Evolutionary conservation across 2,888 invertebrate species (phyloP).

Genomic region (Sturmia bella): DNA sequence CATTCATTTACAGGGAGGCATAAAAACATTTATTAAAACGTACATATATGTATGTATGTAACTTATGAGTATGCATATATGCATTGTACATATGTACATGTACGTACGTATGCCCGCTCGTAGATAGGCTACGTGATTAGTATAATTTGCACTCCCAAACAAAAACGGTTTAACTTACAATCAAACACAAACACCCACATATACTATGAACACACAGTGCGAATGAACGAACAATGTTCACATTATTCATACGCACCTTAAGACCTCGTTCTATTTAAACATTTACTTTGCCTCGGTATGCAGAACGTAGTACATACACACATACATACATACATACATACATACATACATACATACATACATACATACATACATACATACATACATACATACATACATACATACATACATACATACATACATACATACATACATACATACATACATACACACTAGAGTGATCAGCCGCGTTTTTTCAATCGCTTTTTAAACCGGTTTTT

Average conservation of each 20-base stretch:
- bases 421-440: no score
- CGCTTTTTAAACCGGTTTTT: no score
- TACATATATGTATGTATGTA: neutral
- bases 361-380: neutral
- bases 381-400: neutral
- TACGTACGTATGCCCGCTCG: neutral
- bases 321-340: no score
- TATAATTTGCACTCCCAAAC: conserved; percentile 7
- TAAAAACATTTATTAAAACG: neutral
- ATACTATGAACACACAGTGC: no score
- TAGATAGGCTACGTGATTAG: conserved; percentile 8
- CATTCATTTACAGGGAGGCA: neutral
- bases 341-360: neutral
- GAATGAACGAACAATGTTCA: conserved; percentile 17
- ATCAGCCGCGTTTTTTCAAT: no score
- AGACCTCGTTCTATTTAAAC: neutral
- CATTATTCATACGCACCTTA: conserved; percentile 47
- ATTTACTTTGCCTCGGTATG: neutral
- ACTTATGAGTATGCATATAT: neutral
- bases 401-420: no score
- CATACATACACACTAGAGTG: no score
- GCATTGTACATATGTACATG: neutral
- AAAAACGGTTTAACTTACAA: neutral
- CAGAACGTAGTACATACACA: neutral
- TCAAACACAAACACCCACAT: no score